Evolutionary conservation across 2,113 vertebrate species (phyloP).

Genomic region (Podiceps cristatus): DNA sequence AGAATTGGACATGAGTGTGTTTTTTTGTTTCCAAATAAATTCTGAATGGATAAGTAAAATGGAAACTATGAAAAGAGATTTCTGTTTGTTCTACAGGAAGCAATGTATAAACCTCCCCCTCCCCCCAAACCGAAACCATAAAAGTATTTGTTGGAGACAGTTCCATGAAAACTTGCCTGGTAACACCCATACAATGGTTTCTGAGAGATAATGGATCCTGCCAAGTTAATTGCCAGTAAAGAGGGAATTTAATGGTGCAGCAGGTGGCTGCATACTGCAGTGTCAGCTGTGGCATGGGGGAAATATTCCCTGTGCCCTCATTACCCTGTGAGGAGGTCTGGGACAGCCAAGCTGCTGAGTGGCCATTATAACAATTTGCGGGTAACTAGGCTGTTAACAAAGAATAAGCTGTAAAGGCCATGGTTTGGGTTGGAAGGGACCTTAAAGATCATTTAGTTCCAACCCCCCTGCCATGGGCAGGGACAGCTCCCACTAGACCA

Average conservation of each 20-base stretch:
- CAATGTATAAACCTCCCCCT: neutral
- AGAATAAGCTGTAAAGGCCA: neutral
- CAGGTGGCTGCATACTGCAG: neutral
- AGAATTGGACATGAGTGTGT: neutral
- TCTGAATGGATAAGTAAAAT: neutral
- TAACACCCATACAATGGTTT: neutral
- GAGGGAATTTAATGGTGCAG: neutral
- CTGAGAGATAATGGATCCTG: neutral
- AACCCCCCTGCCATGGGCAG: too few relatives aligned
- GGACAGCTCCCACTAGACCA: too few relatives aligned
- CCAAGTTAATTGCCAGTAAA: neutral
- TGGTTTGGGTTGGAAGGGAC: too few relatives aligned
- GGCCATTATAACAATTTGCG: neutral
- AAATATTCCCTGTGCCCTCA: neutral
- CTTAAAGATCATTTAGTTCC: too few relatives aligned
- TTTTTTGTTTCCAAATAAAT: neutral
- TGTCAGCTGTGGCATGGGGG: neutral
- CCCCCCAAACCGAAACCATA: neutral
- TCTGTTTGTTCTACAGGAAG: neutral
- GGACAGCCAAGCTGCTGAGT: neutral
- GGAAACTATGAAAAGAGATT: neutral
- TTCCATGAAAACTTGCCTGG: neutral
- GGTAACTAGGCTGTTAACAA: neutral
- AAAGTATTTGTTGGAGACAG: neutral
- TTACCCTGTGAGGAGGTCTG: neutral